These are phyloP conservation scores for Montipora capitata DNA, from an alignment of 92 coral and sea anemone genomes.

Conservation along the genomic window DNA sequence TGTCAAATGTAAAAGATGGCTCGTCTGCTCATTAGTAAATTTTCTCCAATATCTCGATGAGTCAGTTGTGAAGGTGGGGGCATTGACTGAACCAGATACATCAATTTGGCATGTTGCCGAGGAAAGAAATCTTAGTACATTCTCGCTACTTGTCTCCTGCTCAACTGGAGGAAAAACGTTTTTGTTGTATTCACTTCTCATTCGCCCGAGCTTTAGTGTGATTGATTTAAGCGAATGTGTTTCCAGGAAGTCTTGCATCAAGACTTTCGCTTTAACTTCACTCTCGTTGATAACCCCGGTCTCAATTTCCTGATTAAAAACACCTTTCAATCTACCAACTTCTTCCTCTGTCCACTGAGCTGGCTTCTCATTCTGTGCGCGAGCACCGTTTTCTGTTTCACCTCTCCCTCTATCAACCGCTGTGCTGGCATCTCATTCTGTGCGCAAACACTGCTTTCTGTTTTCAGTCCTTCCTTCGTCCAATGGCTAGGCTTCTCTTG, in stretches of 20 bases:
- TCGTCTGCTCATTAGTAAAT: constrained; percentile 35
- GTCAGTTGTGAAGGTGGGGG: background rate
- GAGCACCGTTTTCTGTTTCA: background rate
- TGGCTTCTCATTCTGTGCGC: background rate
- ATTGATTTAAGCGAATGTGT: constrained; percentile 4
- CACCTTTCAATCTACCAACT: constrained; percentile 7
- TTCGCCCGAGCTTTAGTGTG: background rate
- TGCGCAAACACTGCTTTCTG: background rate
- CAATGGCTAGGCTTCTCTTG: background rate
- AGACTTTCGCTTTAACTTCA: constrained; percentile 1
- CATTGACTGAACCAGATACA: background rate
- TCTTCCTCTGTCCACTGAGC: constrained; percentile 21
- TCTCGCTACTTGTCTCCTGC: constrained; percentile 21
- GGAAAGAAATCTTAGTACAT: constrained; percentile 8
- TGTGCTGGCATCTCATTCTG: constrained; percentile 13
- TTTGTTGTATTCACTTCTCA: constrained; percentile 10
- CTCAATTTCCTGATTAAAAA: constrained; percentile 10
- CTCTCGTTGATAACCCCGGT: constrained; percentile 7
- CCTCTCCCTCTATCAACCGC: constrained; percentile 2
- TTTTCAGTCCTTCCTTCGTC: constrained; percentile 1
- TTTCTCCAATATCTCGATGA: constrained; percentile 30
- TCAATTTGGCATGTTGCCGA: background rate
- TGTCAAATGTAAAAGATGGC: background rate
- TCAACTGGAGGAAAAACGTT: constrained; percentile 14
- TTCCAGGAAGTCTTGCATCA: background rate